Base-by-base conservation (phyloP, 2,113 vertebrate genomes). In the Paracanthobrama guichenoti region DNA sequence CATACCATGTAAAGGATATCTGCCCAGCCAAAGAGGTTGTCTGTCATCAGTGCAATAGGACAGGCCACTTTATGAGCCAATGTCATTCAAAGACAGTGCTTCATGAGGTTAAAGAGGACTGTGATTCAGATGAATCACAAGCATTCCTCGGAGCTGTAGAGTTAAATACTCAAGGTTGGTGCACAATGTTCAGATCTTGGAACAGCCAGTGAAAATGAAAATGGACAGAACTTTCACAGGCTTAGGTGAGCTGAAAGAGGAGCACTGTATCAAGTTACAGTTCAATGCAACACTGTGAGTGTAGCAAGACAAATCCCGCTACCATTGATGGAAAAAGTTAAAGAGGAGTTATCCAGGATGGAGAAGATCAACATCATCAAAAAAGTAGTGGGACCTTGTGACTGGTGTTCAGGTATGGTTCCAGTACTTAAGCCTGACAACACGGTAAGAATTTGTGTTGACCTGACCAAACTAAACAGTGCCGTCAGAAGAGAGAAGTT, bases 161-260 rank as follows among this genome's bases (percentile, higher is more conserved):
- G 22, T 31, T 7, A 69, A 42, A 39, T 42, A 69, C 28, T 31
- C 28, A 69, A 22, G 16, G 6, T 8, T 69, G 66, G 18, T 69
- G 66, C 8, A 69, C 35, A 11, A 69, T 18, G 31, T 42, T 22
- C 66, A 69, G 18, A 39, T 69, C 8, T 22, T 69, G 35, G 3
- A 69, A 6, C 35, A 42, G 8, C 31, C 8, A 39, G 31, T 69
- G 31, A 42, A 69, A 39, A 69, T 69, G 35, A 35, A 71, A 44
- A 71, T 71, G n/a, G n/a, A 20, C 20, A 44, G 31, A 71, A 71
- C 35, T 71, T 71, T 71, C 67, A 71, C 67, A 71, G 20, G 66
- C 10, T 71, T 71, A 42, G 67, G 67, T n/a, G 67, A 71, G 35
- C 67, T 44, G 35, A 71, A 71, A 71, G 35, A 44, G 35, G 67